A percentile compares a stretch with the other conserved stretches of the same genome.
phyloP scores from a whole-genome alignment of 2,113 vertebrate species.

The Bombycilla garrulus region DNA sequence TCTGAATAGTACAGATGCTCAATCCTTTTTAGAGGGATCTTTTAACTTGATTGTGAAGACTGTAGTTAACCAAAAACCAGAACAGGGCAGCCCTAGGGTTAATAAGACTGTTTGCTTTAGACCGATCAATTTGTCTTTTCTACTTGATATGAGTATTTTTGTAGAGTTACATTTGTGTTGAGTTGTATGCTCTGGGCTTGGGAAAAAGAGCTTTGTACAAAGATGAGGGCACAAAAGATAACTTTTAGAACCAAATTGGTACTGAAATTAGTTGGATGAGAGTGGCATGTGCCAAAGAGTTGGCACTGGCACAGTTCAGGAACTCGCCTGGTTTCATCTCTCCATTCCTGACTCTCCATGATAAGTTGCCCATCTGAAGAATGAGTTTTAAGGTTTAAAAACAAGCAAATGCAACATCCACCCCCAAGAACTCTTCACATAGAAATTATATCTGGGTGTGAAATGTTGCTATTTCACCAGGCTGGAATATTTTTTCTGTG shows the following conservation, averaged over 20 bases:
- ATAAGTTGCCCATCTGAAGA: not conserved
- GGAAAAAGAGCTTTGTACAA: not conserved
- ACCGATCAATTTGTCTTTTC: not conserved
- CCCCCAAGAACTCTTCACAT: not conserved
- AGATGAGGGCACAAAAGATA: not conserved
- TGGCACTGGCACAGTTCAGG: not conserved
- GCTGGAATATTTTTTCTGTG: not conserved
- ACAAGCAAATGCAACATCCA: not conserved
- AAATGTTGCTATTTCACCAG: not conserved
- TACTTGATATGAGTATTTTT: not conserved
- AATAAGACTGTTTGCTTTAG: not conserved
- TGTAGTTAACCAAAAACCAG: not conserved
- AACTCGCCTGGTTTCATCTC: not conserved
- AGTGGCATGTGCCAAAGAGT: not conserved
- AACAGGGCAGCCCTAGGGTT: not conserved
- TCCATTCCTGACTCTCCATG: not conserved
- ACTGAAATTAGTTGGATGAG: not conserved
- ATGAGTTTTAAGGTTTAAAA: not conserved
- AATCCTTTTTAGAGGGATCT: not conserved
- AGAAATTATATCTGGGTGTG: not conserved
- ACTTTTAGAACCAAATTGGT: not conserved
- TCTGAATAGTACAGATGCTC: not conserved
- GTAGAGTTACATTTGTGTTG: not conserved
- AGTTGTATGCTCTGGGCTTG: not conserved
- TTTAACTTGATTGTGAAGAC: not conserved